A percentile compares a stretch with the other conserved stretches of the same genome.
These are phyloP conservation scores for Pitta sordida DNA, from an alignment of 2,113 vertebrate species.

Conservation along the genomic window DNA sequence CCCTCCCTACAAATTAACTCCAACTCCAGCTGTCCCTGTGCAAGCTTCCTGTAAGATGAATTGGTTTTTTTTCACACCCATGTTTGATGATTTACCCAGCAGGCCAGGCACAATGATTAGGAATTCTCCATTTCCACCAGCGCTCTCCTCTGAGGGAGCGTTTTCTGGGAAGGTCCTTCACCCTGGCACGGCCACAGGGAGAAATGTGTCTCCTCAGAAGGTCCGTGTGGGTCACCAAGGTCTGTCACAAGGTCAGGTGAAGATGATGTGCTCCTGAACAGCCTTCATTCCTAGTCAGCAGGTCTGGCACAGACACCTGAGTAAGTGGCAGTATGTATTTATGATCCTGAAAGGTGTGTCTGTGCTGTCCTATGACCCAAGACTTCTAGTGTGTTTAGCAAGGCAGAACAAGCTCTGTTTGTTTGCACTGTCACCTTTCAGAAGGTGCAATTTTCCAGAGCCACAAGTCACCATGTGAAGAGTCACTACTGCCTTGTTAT, in stretches of 20 bases:
- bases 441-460: not conserved
- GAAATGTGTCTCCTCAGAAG: not conserved
- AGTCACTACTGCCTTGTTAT: not conserved
- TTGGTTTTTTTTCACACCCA: slow-evolving; percentile 33
- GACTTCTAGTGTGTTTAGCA: not conserved
- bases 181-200: not conserved
- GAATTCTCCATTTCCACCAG: not conserved
- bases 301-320: not conserved
- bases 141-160: not conserved
- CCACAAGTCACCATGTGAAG: not conserved
- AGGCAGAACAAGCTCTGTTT: not conserved
- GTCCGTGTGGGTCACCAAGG: not conserved
- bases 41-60: slow-evolving; percentile 55
- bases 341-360: not conserved
- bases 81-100: slow-evolving; percentile 57
- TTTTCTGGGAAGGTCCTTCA: not conserved
- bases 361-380: not conserved
- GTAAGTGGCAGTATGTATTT: not conserved
- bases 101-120: not conserved
- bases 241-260: not conserved
- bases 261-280: not conserved
- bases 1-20: slow-evolving; percentile 34
- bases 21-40: not conserved
- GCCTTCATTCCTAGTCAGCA: not conserved
- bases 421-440: not conserved